These are phyloP conservation scores for Pagetopsis macropterus DNA, from an alignment of 2,797 vertebrate genomes.

Conservation along the genomic window DNA sequence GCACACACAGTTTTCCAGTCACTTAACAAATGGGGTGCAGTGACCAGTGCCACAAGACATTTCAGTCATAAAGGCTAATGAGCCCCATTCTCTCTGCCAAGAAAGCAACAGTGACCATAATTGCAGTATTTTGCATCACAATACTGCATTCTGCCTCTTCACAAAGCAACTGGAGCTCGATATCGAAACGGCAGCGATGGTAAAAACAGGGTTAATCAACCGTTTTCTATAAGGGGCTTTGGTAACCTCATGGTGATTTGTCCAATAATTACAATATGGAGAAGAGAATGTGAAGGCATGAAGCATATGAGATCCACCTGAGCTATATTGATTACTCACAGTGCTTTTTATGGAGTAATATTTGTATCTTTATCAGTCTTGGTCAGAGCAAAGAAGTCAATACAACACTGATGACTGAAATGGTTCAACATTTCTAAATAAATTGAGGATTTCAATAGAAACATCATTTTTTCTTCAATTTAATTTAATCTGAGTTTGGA, in stretches of 20 bases:
- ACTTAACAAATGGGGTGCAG: constrained; percentile 17
- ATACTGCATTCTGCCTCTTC: constrained; percentile 25
- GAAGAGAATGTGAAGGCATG: background rate
- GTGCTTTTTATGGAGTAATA: too few species aligned
- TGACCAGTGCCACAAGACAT: constrained; percentile 33
- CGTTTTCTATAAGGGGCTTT: background rate
- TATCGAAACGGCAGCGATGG: background rate
- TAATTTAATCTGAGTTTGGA: background rate
- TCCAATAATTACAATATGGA: background rate
- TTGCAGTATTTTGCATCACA: constrained; percentile 55
- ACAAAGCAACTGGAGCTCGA: constrained; percentile 29
- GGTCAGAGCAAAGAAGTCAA: background rate
- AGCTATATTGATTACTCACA: too few species aligned
- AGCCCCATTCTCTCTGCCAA: constrained; percentile 31
- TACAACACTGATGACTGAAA: background rate
- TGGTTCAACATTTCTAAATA: background rate
- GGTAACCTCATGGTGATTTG: background rate
- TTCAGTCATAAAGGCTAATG: constrained; percentile 57
- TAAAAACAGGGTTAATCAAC: background rate
- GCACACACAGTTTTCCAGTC: constrained; percentile 1
- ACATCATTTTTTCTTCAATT: too few species aligned
- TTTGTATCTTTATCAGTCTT: background rate
- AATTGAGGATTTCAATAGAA: background rate
- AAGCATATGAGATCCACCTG: background rate
- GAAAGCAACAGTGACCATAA: constrained; percentile 51